A percentile compares a stretch with the other conserved stretches of the same genome.
Conservation (phyloP, 2,797 vertebrate species). For the Coracias cyanogaster region DNA sequence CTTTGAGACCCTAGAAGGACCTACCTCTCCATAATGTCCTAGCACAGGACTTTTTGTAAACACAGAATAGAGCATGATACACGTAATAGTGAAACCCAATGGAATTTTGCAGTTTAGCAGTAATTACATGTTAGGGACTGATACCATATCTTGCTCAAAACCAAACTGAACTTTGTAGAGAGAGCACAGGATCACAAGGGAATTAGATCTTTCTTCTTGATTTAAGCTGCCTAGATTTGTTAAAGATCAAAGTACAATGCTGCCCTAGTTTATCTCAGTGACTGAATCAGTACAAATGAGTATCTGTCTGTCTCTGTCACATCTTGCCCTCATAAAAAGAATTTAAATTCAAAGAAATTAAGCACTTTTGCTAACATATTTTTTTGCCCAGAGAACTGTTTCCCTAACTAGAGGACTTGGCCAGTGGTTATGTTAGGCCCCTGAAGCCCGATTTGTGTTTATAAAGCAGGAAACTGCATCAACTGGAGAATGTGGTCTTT, state of each 20-base stretch:
- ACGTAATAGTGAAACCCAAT: rapidly evolving
- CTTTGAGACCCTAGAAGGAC: background rate
- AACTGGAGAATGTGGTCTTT: background rate
- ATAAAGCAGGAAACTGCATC: background rate
- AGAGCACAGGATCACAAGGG: background rate
- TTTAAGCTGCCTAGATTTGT: background rate
- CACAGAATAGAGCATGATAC: background rate
- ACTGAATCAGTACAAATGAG: background rate
- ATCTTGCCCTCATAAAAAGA: background rate
- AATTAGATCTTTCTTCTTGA: background rate
- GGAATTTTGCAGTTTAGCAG: background rate
- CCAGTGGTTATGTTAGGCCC: background rate
- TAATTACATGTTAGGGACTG: background rate
- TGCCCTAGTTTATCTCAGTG: background rate
- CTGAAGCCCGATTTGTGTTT: background rate
- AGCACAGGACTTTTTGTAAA: background rate
- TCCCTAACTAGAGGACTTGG: background rate
- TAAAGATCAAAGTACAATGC: background rate
- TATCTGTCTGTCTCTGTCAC: background rate
- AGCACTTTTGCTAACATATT: background rate
- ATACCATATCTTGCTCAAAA: background rate
- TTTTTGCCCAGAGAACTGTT: background rate
- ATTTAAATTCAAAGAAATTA: background rate
- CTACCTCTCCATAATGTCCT: background rate
- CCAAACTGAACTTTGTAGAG: background rate